These are phyloP conservation scores for Pachyseris speciosa DNA, from an alignment of 64 coral and sea anemone species.

Conservation along the genomic window DNA sequence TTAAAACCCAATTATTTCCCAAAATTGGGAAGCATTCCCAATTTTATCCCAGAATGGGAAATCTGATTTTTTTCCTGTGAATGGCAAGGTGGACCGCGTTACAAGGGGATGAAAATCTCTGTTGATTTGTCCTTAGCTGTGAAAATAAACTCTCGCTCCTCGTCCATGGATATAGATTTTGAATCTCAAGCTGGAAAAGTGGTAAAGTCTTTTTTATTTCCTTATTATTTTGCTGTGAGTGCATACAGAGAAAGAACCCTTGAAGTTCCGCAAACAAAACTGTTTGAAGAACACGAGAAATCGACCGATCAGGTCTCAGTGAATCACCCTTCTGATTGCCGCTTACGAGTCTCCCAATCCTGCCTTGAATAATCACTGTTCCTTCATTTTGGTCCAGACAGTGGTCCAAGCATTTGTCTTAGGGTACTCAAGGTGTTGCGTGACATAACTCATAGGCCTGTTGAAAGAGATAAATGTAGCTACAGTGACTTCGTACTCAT, in stretches of 20 bases:
- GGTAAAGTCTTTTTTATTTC: neutral
- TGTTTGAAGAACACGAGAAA: neutral
- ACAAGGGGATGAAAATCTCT: constrained; percentile 23
- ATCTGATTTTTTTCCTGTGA: no score
- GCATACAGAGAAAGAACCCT: neutral
- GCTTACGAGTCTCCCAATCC: constrained; percentile 5
- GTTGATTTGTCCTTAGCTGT: constrained; percentile 49
- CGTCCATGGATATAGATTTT: neutral
- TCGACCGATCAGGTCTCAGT: neutral
- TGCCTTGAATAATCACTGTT: constrained; percentile 49
- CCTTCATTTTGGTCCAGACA: constrained; percentile 5
- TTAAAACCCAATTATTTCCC: no score
- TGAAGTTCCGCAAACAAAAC: neutral
- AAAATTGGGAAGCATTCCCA: no score
- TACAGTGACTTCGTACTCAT: no score
- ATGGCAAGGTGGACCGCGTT: constrained; percentile 16
- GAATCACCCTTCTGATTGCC: neutral
- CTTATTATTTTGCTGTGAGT: constrained; percentile 39
- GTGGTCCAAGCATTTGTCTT: constrained; percentile 14
- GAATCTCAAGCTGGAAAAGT: neutral
- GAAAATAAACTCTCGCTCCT: constrained; percentile 18
- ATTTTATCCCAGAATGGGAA: no score
- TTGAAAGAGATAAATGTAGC: neutral
- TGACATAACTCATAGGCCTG: neutral
- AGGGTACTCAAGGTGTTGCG: constrained; percentile 52